These are phyloP conservation scores for Trissolcus basalis DNA, from an alignment of 1,140 invertebrate genomes.

Conservation along the genomic window DNA sequence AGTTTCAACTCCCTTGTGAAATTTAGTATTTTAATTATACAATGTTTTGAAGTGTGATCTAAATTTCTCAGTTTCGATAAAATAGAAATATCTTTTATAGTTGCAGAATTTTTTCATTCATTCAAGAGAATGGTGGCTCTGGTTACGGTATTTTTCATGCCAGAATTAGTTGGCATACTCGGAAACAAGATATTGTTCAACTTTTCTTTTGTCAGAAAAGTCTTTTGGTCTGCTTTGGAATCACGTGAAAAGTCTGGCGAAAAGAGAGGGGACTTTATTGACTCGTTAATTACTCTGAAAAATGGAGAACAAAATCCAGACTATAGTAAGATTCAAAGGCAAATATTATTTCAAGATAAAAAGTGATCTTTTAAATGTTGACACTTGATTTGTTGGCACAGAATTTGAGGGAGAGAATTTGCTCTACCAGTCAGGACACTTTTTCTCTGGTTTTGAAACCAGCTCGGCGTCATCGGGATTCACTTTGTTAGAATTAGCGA, in stretches of 20 bases:
- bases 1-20: too few species aligned
- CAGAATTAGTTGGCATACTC: conserved; percentile 64
- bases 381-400: conserved; percentile 20
- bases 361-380: too few species aligned
- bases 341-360: background rate
- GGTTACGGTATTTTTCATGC: conserved; percentile 67
- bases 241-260: conserved; percentile 60
- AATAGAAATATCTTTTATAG: conserved; percentile 26
- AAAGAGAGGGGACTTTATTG: conserved; percentile 71
- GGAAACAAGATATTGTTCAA: conserved; percentile 60
- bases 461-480: conserved; percentile 74
- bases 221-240: conserved; percentile 70
- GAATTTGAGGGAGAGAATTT: conserved; percentile 66
- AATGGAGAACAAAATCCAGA: conserved; percentile 63
- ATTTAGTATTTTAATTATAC: too few species aligned
- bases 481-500: conserved; percentile 69
- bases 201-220: conserved; percentile 62
- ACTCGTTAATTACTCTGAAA: conserved; percentile 69
- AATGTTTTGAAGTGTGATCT: too few species aligned
- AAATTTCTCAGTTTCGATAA: too few species aligned
- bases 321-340: conserved; percentile 64
- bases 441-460: conserved; percentile 78
- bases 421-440: conserved; percentile 63
- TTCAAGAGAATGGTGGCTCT: conserved; percentile 71
- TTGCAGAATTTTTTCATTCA: conserved; percentile 66